Evolutionary conservation across 2,113 vertebrate species (phyloP).

Genomic region (Astatoreochromis straeleni): DNA sequence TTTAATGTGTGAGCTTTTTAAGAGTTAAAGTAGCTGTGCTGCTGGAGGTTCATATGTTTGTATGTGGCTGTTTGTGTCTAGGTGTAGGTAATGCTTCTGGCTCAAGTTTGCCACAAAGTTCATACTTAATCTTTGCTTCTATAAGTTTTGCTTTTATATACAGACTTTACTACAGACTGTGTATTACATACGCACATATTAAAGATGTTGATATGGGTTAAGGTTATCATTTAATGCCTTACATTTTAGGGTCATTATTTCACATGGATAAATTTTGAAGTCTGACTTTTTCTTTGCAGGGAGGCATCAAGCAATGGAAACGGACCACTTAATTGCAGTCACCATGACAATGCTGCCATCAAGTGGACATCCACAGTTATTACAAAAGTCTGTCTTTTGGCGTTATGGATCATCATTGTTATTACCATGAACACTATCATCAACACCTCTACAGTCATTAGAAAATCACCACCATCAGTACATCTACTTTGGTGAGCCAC

Average conservation of each 20-base stretch:
- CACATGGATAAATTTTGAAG: not conserved
- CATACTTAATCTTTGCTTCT: not conserved
- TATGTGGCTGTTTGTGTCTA: not conserved
- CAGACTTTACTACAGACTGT: not conserved
- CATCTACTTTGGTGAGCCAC: not conserved
- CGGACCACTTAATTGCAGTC: not conserved
- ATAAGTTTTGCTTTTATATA: not conserved
- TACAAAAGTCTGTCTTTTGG: not conserved
- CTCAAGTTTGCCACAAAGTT: not conserved
- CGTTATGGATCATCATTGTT: not conserved
- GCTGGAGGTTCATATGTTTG: not conserved
- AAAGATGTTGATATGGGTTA: not conserved
- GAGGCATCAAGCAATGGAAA: not conserved
- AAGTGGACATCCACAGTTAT: not conserved
- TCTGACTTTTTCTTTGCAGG: not conserved
- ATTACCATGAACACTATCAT: not conserved
- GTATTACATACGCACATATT: not conserved
- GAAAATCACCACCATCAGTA: not conserved
- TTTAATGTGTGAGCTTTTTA: not conserved
- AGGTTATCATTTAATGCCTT: not conserved
- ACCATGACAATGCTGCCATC: conserved; percentile 49
- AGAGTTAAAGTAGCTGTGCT: not conserved
- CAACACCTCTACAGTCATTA: not conserved
- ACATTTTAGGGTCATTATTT: not conserved
- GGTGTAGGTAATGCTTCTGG: not conserved